Evolutionary conservation across 2,113 vertebrate genomes (phyloP).

Genomic region (Acrocephalus arundinaceus): DNA sequence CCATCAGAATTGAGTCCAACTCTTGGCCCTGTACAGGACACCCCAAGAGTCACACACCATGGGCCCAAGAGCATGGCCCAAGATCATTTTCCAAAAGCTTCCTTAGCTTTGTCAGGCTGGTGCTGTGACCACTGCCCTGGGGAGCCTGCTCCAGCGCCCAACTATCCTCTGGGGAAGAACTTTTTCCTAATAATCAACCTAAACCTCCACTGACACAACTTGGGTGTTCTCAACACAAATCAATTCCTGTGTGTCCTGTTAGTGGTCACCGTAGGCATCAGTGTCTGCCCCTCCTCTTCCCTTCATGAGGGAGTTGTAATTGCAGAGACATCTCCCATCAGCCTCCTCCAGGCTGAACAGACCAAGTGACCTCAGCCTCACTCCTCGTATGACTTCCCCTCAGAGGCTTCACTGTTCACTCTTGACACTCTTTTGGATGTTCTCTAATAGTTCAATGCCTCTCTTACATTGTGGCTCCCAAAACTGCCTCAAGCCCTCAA

Average conservation of each 20-base stretch:
- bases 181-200: neutral
- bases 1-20: neutral
- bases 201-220: neutral
- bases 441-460: rapidly evolving
- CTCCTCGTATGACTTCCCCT: neutral
- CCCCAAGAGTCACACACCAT: neutral
- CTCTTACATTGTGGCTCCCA: neutral
- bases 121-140: neutral
- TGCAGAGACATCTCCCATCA: neutral
- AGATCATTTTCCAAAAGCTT: neutral
- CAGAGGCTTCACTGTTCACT: neutral
- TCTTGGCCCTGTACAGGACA: neutral
- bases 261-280: neutral
- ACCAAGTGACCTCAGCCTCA: neutral
- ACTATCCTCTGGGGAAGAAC: neutral
- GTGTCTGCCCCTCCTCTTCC: rapidly evolving
- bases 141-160: neutral
- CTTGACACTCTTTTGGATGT: rapidly evolving
- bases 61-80: no score
- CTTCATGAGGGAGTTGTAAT: rapidly evolving
- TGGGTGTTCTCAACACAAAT: neutral
- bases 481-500: rapidly evolving
- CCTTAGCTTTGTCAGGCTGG: neutral
- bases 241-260: rapidly evolving
- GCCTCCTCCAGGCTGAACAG: neutral